Base-by-base conservation (phyloP, 1,140 invertebrate genomes). In the Tenebrio molitor region DNA sequence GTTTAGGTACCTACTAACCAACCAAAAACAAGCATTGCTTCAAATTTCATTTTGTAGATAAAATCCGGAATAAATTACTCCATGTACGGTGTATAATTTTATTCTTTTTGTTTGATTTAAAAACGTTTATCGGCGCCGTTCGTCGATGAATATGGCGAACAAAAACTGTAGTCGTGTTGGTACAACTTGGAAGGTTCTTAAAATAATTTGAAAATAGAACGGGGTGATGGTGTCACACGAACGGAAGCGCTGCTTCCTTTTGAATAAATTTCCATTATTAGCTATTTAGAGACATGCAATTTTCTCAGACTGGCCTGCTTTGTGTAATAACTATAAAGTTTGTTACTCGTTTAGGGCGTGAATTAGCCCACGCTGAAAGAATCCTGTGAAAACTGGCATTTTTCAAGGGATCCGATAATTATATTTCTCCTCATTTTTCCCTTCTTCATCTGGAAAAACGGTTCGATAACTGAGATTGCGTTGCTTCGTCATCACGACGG, bases 401-500 rank as follows among this genome's bases (percentile, higher is more conserved):
- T 58, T 58, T 58, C 50, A 29, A 29, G 50, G 21, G 8, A 58
- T 58, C 50, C 23, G 23, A 58, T 58, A 58, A 58, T 58, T 58
- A 58, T 58, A 58, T 58, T 70, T 70, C 21, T 62, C 36, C 39
- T 33, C 68, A 58, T 44, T 50, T 70, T 62, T 70, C n/a, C 50
- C 33, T 41, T 19, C 33, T n/a, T 19, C 8, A 23, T 19, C n/a
- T 41, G 15, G 68, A 33, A 70, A 70, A 62, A 62, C 36, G 53
- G 36, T 15, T 41, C 68, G 46, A 41, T 62, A 70, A 70, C 39
- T 39, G 36, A 21, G 21, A 50, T 58, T 58, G 58, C n/a, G n/a
- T 34, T 69, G 67, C 68, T 70, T 33, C 68, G 50, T 58, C 50
- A 58, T 58, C 21, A 58, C 29, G 50, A 58, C 50, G 50, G 21